Percentiles rank a stretch among this genome's conserved stretches.
Evolutionary conservation across 2,113 vertebrate species (phyloP).

Genomic region (Dipodomys spectabilis): DNA sequence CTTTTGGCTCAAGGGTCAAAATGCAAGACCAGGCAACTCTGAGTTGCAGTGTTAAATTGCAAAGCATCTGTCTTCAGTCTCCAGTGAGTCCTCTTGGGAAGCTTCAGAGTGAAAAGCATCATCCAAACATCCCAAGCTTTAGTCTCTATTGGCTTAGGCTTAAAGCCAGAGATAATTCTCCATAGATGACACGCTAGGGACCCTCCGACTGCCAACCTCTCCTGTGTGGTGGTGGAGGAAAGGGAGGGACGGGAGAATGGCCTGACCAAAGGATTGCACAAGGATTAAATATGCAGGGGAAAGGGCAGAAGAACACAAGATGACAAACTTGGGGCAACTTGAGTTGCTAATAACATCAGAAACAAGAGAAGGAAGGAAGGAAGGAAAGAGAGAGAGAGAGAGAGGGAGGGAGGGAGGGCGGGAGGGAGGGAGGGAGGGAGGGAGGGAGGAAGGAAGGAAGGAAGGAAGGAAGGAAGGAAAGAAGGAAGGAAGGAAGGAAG

Average conservation of each 20-base stretch:
- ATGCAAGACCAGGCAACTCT: constrained; percentile 38
- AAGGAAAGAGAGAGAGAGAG: too few species aligned
- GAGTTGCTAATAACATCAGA: background rate
- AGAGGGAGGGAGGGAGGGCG: too few species aligned
- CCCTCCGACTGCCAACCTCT: background rate
- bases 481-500: too few species aligned
- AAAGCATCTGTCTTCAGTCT: constrained; percentile 31
- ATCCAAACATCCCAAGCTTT: background rate
- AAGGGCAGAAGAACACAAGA: background rate
- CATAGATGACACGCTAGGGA: background rate
- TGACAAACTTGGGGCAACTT: background rate
- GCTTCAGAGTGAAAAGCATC: background rate
- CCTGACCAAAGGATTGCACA: background rate
- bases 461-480: too few species aligned
- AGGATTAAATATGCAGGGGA: background rate
- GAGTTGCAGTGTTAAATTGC: background rate
- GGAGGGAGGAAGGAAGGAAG: background rate
- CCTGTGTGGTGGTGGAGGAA: background rate
- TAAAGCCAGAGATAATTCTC: background rate
- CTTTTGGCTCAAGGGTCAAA: constrained; percentile 30
- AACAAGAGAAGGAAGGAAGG: too few species aligned
- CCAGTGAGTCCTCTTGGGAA: background rate
- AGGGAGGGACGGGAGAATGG: background rate
- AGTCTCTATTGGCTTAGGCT: constrained; percentile 44
- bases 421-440: background rate